Evolutionary conservation across 2,797 vertebrate species (phyloP).

Genomic region (Babyrousa celebensis): DNA sequence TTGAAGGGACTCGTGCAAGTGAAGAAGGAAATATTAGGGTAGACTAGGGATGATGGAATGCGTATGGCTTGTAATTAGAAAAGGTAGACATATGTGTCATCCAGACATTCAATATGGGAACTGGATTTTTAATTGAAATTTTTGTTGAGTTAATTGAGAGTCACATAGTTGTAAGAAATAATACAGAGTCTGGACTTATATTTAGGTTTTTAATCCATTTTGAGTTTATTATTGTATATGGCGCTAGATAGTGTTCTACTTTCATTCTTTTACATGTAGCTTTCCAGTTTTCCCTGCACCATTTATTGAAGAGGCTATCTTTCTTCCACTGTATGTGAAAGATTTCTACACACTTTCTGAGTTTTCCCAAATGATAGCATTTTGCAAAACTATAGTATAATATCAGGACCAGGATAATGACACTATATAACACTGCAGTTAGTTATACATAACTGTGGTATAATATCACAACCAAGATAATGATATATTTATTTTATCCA

Average conservation of each 20-base stretch:
- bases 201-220: too few relatives aligned
- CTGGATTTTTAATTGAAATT: not conserved
- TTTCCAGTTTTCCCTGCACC: too few relatives aligned
- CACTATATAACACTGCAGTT: not conserved
- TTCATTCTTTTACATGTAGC: too few relatives aligned
- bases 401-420: not conserved
- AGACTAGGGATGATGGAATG: not conserved
- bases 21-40: not conserved
- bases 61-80: not conserved
- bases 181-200: not conserved
- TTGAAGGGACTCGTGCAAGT: not conserved
- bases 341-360: not conserved
- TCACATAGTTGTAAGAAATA: not conserved
- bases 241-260: too few relatives aligned
- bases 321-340: not conserved
- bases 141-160: not conserved
- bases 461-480: not conserved
- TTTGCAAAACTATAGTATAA: not conserved
- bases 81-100: not conserved
- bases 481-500: not conserved
- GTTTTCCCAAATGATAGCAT: not conserved
- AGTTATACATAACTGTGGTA: not conserved
- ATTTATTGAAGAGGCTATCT: too few relatives aligned
- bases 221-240: too few relatives aligned
- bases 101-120: not conserved